Conservation (phyloP, 2,888 invertebrate genomes). For the Fragum whitleyi region DNA sequence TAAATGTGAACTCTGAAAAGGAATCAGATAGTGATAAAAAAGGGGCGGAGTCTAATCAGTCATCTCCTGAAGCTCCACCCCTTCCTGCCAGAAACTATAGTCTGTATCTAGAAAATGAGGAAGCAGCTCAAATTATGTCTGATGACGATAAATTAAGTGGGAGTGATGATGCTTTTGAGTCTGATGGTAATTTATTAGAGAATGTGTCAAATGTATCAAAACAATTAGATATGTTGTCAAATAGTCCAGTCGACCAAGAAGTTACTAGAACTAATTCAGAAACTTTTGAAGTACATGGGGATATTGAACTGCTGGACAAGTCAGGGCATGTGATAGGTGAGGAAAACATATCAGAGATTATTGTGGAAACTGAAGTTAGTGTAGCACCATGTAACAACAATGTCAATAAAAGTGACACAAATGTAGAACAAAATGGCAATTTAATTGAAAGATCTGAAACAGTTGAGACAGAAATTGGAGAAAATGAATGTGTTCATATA, state of each 20-base stretch:
- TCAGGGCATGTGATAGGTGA: neutral
- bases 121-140: constrained; percentile 43
- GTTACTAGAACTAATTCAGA: neutral
- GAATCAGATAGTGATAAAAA: constrained; percentile 12
- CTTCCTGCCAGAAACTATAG: constrained; percentile 72
- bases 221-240: neutral
- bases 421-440: neutral
- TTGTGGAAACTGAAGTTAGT: neutral
- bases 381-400: neutral
- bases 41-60: constrained; percentile 21
- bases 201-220: neutral
- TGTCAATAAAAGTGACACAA: neutral
- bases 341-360: neutral
- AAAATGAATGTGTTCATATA: constrained; percentile 38
- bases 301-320: neutral
- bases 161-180: constrained; percentile 40
- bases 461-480: neutral
- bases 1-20: neutral
- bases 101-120: constrained; percentile 61
- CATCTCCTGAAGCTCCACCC: constrained; percentile 66
- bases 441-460: constrained; percentile 1
- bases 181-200: neutral
- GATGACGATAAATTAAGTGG: constrained; percentile 33
- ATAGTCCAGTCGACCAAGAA: neutral
- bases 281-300: constrained; percentile 6